Conservation (phyloP, 2,888 invertebrate genomes). For the Calliopum simillimum region DNA sequence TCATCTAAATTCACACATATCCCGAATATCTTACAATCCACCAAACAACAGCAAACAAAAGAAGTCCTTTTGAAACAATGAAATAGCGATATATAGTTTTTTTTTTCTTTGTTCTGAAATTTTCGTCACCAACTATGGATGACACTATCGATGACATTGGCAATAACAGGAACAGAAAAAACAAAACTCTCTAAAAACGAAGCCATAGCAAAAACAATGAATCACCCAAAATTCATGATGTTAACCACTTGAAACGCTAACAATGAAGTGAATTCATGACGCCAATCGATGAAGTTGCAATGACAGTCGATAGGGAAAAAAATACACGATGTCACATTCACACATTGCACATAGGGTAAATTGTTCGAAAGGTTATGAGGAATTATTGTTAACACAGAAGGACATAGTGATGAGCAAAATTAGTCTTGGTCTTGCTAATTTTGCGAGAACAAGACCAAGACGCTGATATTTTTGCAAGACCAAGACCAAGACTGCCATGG, state of each 20-base stretch:
- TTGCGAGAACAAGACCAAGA: no score
- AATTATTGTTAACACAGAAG: no score
- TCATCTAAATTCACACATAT: no score
- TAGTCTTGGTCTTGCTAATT: no score
- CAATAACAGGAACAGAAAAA: background rate
- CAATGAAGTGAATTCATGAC: conserved; percentile 9
- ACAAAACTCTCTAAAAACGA: background rate
- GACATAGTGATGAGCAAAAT: no score
- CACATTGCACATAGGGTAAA: no score
- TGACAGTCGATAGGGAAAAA: conserved; percentile 47
- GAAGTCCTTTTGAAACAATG: no score
- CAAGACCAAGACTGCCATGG: no score
- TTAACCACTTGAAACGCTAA: background rate
- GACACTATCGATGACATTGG: conserved; percentile 22
- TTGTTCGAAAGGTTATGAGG: no score
- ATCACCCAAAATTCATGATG: conserved; percentile 13
- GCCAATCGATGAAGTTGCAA: conserved; percentile 32
- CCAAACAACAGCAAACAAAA: no score
- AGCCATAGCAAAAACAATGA: conserved; percentile 9
- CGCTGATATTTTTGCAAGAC: no score
- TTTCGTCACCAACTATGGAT: conserved; percentile 8
- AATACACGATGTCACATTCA: background rate
- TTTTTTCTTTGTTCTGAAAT: background rate
- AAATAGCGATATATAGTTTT: background rate
- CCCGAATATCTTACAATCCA: no score